Conservation (phyloP, 2,113 vertebrate species). For the Gavialis gangeticus region DNA sequence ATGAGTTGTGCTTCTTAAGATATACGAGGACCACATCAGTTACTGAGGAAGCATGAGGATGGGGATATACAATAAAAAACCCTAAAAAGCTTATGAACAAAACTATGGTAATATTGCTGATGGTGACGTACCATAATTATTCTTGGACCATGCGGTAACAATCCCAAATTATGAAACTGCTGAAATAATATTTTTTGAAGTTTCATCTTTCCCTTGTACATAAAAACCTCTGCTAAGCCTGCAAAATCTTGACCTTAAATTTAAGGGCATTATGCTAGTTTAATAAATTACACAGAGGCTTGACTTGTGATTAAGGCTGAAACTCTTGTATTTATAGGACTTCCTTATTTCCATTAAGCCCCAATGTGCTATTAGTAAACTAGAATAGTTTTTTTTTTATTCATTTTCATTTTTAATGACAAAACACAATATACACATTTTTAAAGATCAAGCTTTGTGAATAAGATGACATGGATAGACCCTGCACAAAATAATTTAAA, state of each 20-base stretch:
- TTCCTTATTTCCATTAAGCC: slow-evolving; percentile 65
- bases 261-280: slow-evolving; percentile 71
- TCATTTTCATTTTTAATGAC: slow-evolving; percentile 35
- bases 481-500: not conserved
- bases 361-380: slow-evolving; percentile 46
- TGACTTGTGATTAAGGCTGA: slow-evolving; percentile 69
- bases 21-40: not conserved
- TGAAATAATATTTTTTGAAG: slow-evolving; percentile 77
- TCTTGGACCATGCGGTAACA: slow-evolving; percentile 71
- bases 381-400: slow-evolving; percentile 44
- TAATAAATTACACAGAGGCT: slow-evolving; percentile 75
- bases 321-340: slow-evolving; percentile 52
- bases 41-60: not conserved
- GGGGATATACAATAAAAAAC: not conserved
- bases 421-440: slow-evolving; percentile 43
- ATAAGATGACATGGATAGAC: not conserved
- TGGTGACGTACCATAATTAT: slow-evolving; percentile 57
- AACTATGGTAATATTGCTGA: slow-evolving; percentile 61
- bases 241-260: slow-evolving; percentile 77
- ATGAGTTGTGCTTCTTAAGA: not conserved
- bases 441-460: not conserved
- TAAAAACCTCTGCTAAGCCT: slow-evolving; percentile 72
- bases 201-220: slow-evolving; percentile 76
- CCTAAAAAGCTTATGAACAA: slow-evolving; percentile 25
- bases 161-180: slow-evolving; percentile 70